Evolutionary conservation across 2,797 vertebrate species (phyloP).

Genomic region (Lagodon rhomboides): DNA sequence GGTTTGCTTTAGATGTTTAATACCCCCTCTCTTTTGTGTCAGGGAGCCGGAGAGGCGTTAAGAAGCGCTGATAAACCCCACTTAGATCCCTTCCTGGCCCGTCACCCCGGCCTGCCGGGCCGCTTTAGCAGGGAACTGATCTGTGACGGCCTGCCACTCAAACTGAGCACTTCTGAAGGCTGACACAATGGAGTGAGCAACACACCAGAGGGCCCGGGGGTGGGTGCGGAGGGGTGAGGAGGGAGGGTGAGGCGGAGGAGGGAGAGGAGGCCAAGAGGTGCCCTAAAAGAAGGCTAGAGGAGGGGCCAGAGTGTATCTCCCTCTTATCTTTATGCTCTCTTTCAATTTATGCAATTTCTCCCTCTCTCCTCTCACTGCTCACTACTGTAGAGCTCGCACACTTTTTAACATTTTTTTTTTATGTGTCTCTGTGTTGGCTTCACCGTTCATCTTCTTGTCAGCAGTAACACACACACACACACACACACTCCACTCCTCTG

Average conservation of each 20-base stretch:
- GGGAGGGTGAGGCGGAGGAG: constrained; percentile 59
- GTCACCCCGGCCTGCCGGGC: constrained; percentile 97
- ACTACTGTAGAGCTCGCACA: constrained; percentile 43
- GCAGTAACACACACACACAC: constrained; percentile 23
- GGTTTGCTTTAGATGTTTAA: constrained; percentile 99
- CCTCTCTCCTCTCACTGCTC: constrained; percentile 25
- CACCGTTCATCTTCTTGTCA: constrained; percentile 32
- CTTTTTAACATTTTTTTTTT: constrained; percentile 14
- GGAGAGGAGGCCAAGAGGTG: constrained; percentile 76
- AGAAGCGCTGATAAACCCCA: constrained; percentile 99
- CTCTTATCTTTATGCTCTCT: constrained; percentile 67
- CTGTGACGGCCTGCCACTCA: constrained; percentile 99
- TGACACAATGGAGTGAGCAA: constrained; percentile 97
- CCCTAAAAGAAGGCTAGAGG: constrained; percentile 71
- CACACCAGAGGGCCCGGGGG: constrained; percentile 82
- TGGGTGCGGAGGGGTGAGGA: constrained; percentile 40
- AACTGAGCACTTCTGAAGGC: constrained; percentile 98
- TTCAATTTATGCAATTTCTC: constrained; percentile 51
- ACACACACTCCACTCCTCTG: constrained; percentile 21
- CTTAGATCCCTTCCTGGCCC: constrained; percentile 99
- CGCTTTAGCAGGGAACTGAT: constrained; percentile 99
- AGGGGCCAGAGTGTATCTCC: constrained; percentile 81
- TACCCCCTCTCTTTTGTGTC: constrained; percentile 99
- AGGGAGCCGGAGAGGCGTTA: constrained; percentile 98
- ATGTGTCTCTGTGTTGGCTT: constrained; percentile 37